Evolutionary conservation across 2,797 vertebrate genomes (phyloP), one percentile per base, ranked within the genome.

Genomic region (Melanotaenia pygmaea): DNA sequence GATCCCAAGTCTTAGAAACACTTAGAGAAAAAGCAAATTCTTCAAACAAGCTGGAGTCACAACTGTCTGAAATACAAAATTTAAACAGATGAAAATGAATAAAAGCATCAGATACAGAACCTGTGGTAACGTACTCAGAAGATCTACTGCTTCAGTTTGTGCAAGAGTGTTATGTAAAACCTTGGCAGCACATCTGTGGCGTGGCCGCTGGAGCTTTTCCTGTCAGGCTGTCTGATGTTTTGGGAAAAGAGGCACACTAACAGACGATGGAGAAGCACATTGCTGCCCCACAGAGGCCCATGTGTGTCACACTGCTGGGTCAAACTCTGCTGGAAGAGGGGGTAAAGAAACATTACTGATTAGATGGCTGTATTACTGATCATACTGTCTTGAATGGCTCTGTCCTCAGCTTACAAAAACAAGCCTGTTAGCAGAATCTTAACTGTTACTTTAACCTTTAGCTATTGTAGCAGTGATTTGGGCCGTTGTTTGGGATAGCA

Each of bases 141-240:
- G 22, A 64, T 59, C 60, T 54, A 58, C 24, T 14, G 59, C 67
- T 68, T 57, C 45, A 56, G 74, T 64, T 58, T 59, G 60, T 47
- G 72, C 59, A 40, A 14, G 45, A 53, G 64, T 54, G 81, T 88
- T 88, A 81, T 53, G 59, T 82, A 86, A 90, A 65, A 7, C 58
- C 58, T 68, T 85, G 85, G 84, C 83, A 77, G 74, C 56, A 47
- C 62, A 70, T 77, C 65, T 81, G 83, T 71, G 74, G 74, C 22
- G 38, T 35, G 51, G 80, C 81, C 68, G 56, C 70, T 16, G 58
- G 81, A 64, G 72, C 63, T 73, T 85, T 89, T 85, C 70, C 75
- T 78, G 57, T 75, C 45, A 66, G 66, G 53, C 40, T 8, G 67
- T 59, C 67, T 56, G 68, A 71, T 64, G 50, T 70, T 77, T 83